Base-by-base conservation (phyloP, 2,113 vertebrate species). In the Alligator mississippiensis region DNA sequence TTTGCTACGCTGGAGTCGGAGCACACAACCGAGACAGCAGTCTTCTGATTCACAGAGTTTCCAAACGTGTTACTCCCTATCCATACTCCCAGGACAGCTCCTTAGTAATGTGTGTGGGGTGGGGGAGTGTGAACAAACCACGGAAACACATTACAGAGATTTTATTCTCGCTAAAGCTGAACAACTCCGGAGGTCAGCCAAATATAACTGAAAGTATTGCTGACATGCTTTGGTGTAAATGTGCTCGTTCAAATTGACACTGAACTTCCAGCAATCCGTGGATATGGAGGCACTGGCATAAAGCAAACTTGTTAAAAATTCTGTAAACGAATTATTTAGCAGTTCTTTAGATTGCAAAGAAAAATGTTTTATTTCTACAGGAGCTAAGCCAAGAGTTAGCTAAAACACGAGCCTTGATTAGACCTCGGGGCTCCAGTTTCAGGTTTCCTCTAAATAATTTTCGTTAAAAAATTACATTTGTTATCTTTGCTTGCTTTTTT, bases 11-110 rank as follows among this genome's bases (percentile, higher is more conserved):
- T 77, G n/a, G 25, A 14, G 54, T 60, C 57, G 27, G 60, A 47
- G 82, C 9, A 2, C 30, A 30, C 15, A 17, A 15, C 24, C 47
- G 18, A n/a, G 27, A 19, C 0, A 0, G 14, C 90, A 63, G 25
- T 62, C 87, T 74, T 79, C 80, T 18, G 28, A 27, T 55, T 66
- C 6, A 59, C 38, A 61, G 55, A 59, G 11, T 76, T 47, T 21
- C 72, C 82, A 13, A 70, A 5, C 4, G 28, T 11, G 9, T 19
- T 24, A 16, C 60, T 59, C n/a, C 6, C 11, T 25, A 14, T 3
- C 66, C 0, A 0, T 2, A 15, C 27, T 28, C 66, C 25, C 70
- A 28, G n/a, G 64, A 66, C 34, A 72, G 4, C 6, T 60, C 57
- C n/a, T 78, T 47, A 47, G 47, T 47, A 47, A 47, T 47, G 47